phyloP scores from a whole-genome alignment of 2,797 vertebrate species.

The Amblyopsis hoosieri region DNA sequence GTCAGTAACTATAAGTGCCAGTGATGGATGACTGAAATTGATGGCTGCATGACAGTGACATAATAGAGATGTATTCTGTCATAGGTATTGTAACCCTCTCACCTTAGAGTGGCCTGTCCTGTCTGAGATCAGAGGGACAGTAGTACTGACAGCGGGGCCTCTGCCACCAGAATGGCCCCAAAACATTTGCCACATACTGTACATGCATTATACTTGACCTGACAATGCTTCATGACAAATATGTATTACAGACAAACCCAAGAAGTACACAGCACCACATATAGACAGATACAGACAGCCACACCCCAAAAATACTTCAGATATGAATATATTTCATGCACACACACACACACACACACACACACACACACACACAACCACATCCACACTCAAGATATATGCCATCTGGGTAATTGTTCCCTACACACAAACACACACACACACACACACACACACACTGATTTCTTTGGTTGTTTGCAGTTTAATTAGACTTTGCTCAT shows the following conservation, averaged over 20 bases:
- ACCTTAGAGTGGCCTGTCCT: conserved; percentile 33
- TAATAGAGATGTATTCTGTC: conserved; percentile 30
- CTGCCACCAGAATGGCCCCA: conserved; percentile 20
- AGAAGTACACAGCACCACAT: conserved; percentile 25
- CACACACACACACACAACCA: conserved; percentile 3
- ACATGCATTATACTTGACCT: conserved; percentile 22
- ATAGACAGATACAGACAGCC: conserved; percentile 29
- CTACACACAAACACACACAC: conserved; percentile 3
- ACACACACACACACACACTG: conserved; percentile 58
- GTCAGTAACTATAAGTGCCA: conserved; percentile 20
- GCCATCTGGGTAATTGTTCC: conserved; percentile 26
- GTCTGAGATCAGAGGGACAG: conserved; percentile 42
- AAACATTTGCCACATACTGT: conserved; percentile 25
- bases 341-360: conserved; percentile 1
- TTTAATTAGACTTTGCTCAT: conserved; percentile 84
- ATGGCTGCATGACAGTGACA: conserved; percentile 20
- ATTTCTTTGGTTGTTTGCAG: conserved; percentile 73
- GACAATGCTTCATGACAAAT: neutral
- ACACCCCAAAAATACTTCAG: neutral
- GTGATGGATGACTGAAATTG: neutral
- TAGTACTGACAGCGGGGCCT: conserved; percentile 24
- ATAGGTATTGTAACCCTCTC: conserved; percentile 17
- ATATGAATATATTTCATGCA: neutral
- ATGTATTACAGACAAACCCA: neutral
- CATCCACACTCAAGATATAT: conserved; percentile 10